These are phyloP conservation scores for Sebastes hopkinsi DNA, from an alignment of 2,797 vertebrate genomes.

Conservation along the genomic window DNA sequence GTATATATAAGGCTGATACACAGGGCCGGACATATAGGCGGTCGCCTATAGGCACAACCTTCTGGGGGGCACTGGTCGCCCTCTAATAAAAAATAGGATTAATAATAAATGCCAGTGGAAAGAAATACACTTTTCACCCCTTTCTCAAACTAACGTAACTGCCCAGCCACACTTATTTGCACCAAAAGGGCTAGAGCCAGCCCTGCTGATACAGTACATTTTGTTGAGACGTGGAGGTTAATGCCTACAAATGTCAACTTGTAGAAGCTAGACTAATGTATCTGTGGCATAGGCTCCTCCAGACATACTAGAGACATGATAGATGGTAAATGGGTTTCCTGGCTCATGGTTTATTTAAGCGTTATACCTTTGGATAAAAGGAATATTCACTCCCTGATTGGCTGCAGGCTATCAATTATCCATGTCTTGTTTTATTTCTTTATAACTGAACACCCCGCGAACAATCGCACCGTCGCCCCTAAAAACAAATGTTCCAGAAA, in stretches of 20 bases:
- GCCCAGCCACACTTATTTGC: too few relatives aligned
- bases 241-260: neutral
- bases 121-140: too few relatives aligned
- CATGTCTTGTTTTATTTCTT: conserved; percentile 72
- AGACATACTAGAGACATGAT: conserved; percentile 30
- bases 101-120: too few relatives aligned
- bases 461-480: conserved; percentile 59
- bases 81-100: too few relatives aligned
- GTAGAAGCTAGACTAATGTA: neutral
- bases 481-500: conserved; percentile 59
- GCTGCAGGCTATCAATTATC: conserved; percentile 70
- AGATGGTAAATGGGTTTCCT: conserved; percentile 53
- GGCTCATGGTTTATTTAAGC: conserved; percentile 71
- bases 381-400: conserved; percentile 70
- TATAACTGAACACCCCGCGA: conserved; percentile 64
- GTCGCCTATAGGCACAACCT: too few relatives aligned
- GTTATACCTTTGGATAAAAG: conserved; percentile 62
- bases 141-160: too few relatives aligned
- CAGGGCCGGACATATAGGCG: too few relatives aligned
- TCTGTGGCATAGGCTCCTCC: conserved; percentile 9
- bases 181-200: too few relatives aligned
- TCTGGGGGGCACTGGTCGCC: too few relatives aligned
- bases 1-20: too few relatives aligned
- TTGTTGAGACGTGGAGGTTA: conserved; percentile 1
- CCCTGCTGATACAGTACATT: conserved; percentile 1